Evolutionary conservation across 2,888 invertebrate genomes (phyloP), one percentile per base, ranked within the genome.

Genomic region (Drosophila emarginata): DNA sequence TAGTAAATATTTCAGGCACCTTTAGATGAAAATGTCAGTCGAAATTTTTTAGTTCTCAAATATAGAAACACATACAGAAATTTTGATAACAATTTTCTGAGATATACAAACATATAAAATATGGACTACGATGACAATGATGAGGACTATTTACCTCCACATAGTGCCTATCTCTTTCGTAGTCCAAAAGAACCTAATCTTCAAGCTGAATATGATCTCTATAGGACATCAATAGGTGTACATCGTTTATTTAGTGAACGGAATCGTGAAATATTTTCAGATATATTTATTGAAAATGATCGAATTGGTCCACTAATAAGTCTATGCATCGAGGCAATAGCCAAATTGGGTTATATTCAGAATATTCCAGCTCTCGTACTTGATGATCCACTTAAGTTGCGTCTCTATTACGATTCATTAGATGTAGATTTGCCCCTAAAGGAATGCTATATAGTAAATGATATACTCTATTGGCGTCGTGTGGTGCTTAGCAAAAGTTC

Each of bases 401-500:
- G 81, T 18, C 74, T 83, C 0, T 83, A 86, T 26, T 89, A 87
- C 58, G 89, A 89, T 52, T 69, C 82, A 0, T 37, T 91, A 18
- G 80, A 85, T 62, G 67, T 86, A 0, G 77, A 90, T 40, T n/a
- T 89, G 40, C 88, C 90, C 0, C 67, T 91, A 6, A 64, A 70
- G 7, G 62, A 89, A 2, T 90, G 90, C 53, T 88, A 86, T 36
- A 61, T 80, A 52, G 82, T 91, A 7, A 65, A 72, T 0, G 89
- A 88, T 32, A 40, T 85, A 9, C 71, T 79, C 2, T 91, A 79
- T 57, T 91, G 91, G 91, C 86, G 80, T 0, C 87, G 91, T 4
- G 80, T 90, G 0, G 91, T 87, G 4, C 61, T 87, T 4, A 63
- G 76, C 2, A 90, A 88, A 32, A 86, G 77, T 14, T 32, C 64